Percentiles rank a stretch among this genome's conserved stretches.
Conservation (phyloP, 1,140 invertebrate genomes). For the Pararge aegeria region DNA sequence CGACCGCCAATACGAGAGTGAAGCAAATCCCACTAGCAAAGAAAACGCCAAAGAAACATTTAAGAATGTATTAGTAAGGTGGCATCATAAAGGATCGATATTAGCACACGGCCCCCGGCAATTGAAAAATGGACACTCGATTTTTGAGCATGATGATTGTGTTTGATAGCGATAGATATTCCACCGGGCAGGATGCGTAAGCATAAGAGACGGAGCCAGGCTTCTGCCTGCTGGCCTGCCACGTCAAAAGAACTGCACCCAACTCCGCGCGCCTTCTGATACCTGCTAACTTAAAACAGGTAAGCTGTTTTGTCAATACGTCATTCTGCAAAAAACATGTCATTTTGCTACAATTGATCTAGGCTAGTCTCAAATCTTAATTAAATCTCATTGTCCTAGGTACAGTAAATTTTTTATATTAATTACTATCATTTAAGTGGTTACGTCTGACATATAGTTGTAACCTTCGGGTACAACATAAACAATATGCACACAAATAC, state of each 20-base stretch:
- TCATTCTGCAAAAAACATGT: too few relatives aligned
- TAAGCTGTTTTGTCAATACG: slow-evolving; percentile 27
- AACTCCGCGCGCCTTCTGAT: slow-evolving; percentile 64
- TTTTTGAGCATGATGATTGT: slow-evolving; percentile 64
- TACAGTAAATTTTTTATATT: too few relatives aligned
- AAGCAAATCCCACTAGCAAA: slow-evolving; percentile 64
- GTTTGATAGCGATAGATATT: slow-evolving; percentile 65
- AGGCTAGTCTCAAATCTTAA: not conserved
- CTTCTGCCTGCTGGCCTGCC: slow-evolving; percentile 69
- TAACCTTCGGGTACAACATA: too few relatives aligned
- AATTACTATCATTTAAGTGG: too few relatives aligned
- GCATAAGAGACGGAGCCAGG: slow-evolving; percentile 73
- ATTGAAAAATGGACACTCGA: slow-evolving; percentile 76
- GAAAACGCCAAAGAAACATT: slow-evolving; percentile 73
- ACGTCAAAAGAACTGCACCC: slow-evolving; percentile 59
- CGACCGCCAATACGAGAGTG: slow-evolving; percentile 50
- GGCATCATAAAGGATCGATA: slow-evolving; percentile 67
- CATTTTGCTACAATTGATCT: too few relatives aligned
- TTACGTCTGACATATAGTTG: too few relatives aligned
- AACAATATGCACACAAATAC: too few relatives aligned
- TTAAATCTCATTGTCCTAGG: too few relatives aligned
- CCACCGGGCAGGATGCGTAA: slow-evolving; percentile 74
- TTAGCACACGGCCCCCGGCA: slow-evolving; percentile 71
- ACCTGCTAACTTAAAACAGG: slow-evolving; percentile 54
- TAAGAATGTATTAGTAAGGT: slow-evolving; percentile 69